Conservation (phyloP, 2,797 vertebrate species). For the Erethizon dorsatum region DNA sequence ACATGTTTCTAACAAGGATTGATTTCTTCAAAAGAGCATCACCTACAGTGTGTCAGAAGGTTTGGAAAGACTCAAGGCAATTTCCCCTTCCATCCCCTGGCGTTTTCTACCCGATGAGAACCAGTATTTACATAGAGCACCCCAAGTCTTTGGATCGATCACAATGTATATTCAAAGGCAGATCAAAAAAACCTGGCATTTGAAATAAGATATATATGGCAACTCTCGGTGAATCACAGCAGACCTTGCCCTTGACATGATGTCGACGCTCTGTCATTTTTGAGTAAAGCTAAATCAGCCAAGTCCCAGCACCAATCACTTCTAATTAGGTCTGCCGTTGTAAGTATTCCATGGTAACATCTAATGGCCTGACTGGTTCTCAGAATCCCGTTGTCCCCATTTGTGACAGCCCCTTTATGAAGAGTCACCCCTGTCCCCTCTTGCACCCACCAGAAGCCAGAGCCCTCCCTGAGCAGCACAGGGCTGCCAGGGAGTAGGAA, state of each 20-base stretch:
- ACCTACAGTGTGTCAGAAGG: background rate
- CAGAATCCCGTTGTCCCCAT: background rate
- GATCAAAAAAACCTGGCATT: slow-evolving; percentile 19
- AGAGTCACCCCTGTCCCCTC: background rate
- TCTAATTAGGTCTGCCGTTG: background rate
- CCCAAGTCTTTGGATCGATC: background rate
- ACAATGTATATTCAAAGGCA: slow-evolving; percentile 17
- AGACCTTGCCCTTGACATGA: background rate
- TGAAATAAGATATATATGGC: background rate
- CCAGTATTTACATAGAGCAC: background rate
- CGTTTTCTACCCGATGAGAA: background rate
- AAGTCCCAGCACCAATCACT: background rate
- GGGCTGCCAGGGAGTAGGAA: background rate
- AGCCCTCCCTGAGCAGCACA: background rate
- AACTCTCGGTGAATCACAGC: background rate
- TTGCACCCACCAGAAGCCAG: background rate
- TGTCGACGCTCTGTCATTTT: background rate
- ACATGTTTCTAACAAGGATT: background rate
- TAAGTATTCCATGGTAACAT: background rate
- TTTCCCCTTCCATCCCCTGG: background rate
- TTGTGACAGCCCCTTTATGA: background rate
- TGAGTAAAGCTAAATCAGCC: slow-evolving; percentile 5
- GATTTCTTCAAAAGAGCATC: slow-evolving; percentile 7
- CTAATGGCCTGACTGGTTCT: background rate
- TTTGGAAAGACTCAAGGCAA: background rate